Base-by-base conservation (phyloP, 2,888 invertebrate species). In the Idaea aversata region DNA sequence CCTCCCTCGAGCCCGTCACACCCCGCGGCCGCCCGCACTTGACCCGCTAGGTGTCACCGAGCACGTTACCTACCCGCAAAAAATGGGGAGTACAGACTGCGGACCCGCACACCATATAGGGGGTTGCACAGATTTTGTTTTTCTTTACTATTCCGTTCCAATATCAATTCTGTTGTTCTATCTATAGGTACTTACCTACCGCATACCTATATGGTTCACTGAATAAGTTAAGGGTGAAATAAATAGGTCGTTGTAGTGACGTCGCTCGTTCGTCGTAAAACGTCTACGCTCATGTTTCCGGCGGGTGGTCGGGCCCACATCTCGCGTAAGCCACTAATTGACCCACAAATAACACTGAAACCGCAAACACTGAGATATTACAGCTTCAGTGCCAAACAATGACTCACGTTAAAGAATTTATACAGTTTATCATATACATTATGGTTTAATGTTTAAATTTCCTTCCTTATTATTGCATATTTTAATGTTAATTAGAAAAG, bases 31-130 rank as follows among this genome's bases (percentile, higher is more conserved):
- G 75, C 82, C 81, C 81, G 79, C 84, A 83, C 86, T 85, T 87
- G 85, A 86, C 85, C 86, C 86, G 83, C 81, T 85, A 90, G 89
- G 90, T 91, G 91, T 89, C 90, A 87, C 88, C 84, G 88, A 86
- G 82, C 85, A 86, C 87, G 89, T 88, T 88, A 88, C 88, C 84
- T 86, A 85, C 85, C 88, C 88, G 86, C 87, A 88, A 88, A 90
- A 89, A 88, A 86, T 77, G 72, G 83, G 85, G 71, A 73, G 73
- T 73, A 77, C 68, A 73, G 66, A 67, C 64, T 74, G 72, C 70
- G 71, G 70, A 67, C 66, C 74, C 70, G 69, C 72, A 67, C 70
- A 47, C 65, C 71, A 70, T 67, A 74, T 71, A 73, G 80, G 81
- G 78, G 81, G 72, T 67, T 75, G 81, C 82, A 79, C 82, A 74